Base-by-base conservation (phyloP, 2,797 vertebrate species). In the Bufotes viridis region DNA sequence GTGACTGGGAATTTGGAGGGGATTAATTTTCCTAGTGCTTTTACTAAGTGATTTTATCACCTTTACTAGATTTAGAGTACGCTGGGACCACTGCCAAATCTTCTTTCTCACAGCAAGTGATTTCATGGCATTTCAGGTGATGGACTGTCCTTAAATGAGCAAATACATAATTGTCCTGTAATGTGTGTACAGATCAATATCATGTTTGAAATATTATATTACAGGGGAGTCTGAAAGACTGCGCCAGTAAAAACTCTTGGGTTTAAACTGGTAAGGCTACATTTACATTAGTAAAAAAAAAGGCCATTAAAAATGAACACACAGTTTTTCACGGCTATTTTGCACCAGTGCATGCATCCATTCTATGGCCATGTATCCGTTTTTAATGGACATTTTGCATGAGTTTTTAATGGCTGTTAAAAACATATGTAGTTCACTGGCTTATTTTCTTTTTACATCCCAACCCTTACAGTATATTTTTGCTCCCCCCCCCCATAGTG, bases 21-120 rank as follows among this genome's bases (percentile, higher is more conserved):
- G 72, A 82, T 61, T 76, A 61, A 67, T 76, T 65, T 14, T 63
- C 70, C 29, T 87, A n/a, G 80, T 55, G 24, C 69, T 82, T 87
- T 82, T 82, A 87, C 86, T 67, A 87, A 87, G 86, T 82, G 70
- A 82, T 61, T 87, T 78, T 75, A 75, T 82, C 86, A 42, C 69
- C 60, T 82, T 53, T n/a, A 60, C 24, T 82, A 18, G 58, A n/a
- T 51, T 82, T 76, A 78, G 78, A 82, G 60, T 78, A 72, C 34
- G 34, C 63, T 87, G 80, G 86, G 86, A 87, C 53, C 17, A 14
- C 11, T 34, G 86, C 86, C 80, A 87, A 87, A 58, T 51, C 12
- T 18, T 82, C 70, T 65, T 82, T 82, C 82, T 65, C 34, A 76
- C 55, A 58, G 49, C 53, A 63, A 76, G 80, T 34, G 57, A 15